These are phyloP conservation scores for Sarcophaga variegata DNA, from an alignment of 2,888 invertebrate species.

Conservation along the genomic window DNA sequence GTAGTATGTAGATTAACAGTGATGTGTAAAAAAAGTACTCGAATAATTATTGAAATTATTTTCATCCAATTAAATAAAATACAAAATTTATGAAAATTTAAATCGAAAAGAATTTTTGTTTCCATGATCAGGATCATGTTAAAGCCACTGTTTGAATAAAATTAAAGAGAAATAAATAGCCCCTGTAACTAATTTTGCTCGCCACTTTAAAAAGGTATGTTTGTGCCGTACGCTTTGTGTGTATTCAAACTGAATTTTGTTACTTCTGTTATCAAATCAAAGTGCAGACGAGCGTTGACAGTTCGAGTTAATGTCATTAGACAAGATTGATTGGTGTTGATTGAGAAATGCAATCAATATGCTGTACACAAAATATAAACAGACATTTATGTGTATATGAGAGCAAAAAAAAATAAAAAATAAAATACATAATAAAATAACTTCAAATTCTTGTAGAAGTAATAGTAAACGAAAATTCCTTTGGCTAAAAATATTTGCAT, in stretches of 20 bases:
- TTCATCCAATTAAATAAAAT: no score
- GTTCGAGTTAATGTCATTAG: constrained; percentile 79
- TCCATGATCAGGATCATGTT: no score
- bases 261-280: constrained; percentile 69
- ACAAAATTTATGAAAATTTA: no score
- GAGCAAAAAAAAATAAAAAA: no score
- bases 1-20: neutral
- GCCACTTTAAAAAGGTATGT: neutral
- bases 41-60: no score
- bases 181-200: neutral
- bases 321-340: constrained; percentile 79
- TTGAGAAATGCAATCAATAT: constrained; percentile 77
- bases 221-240: neutral
- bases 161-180: no score
- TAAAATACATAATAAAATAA: neutral
- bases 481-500: neutral
- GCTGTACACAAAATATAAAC: neutral
- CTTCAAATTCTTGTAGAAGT: neutral
- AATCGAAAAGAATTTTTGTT: no score
- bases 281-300: constrained; percentile 70
- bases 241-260: constrained; percentile 54
- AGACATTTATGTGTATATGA: neutral
- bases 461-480: neutral
- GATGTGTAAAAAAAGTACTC: no score
- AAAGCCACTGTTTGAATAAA: no score